Percentiles rank a stretch among this genome's conserved stretches.
phyloP scores from a whole-genome alignment of 2,888 invertebrate genomes.

The Noctua fimbriata region DNA sequence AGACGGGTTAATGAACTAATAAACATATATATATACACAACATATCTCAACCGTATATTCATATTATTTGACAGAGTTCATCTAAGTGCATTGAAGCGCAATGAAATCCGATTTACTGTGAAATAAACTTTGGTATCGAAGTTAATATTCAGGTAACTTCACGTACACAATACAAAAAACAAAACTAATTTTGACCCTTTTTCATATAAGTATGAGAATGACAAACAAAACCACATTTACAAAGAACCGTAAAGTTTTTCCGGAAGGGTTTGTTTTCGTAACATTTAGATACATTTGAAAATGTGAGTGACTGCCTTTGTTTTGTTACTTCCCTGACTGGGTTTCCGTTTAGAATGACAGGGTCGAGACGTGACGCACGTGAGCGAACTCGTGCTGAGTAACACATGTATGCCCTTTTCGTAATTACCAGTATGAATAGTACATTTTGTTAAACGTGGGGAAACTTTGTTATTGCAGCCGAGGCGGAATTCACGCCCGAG shows the following conservation, averaged over 20 bases:
- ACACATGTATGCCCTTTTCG: not conserved
- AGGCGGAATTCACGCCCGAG: no score
- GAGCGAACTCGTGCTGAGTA: not conserved
- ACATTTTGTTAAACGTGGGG: no score
- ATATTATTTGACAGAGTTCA: not conserved
- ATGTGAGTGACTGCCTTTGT: conserved; percentile 22
- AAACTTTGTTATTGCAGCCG: no score
- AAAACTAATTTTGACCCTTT: not conserved
- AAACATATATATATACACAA: no score
- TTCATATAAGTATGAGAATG: not conserved
- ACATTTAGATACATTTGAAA: not conserved
- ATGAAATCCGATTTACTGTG: not conserved
- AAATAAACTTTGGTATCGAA: not conserved
- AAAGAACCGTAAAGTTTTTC: conserved; percentile 5
- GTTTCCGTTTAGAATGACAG: conserved; percentile 9
- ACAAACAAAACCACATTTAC: not conserved
- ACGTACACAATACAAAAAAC: not conserved
- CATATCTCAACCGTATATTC: not conserved
- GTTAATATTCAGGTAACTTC: not conserved
- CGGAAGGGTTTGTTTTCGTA: not conserved
- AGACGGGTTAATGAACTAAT: conserved; percentile 1
- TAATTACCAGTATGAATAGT: not conserved
- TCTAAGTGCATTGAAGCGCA: not conserved
- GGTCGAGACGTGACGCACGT: not conserved
- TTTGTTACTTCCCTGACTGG: not conserved